A percentile compares a stretch with the other conserved stretches of the same genome.
These are phyloP conservation scores for Pteronura brasiliensis DNA, from an alignment of 2,113 vertebrate species.

Conservation along the genomic window DNA sequence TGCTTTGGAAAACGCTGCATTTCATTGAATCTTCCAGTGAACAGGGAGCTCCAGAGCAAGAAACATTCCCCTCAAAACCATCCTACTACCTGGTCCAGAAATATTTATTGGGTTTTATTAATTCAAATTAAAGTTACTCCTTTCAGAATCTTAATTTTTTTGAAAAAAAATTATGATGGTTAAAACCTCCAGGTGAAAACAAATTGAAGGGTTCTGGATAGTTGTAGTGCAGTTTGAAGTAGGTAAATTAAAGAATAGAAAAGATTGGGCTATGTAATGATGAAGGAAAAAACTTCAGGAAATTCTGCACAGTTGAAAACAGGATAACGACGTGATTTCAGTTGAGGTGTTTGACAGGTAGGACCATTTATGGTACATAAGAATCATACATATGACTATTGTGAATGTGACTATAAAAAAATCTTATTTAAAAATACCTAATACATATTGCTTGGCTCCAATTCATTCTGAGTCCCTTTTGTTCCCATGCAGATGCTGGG, in stretches of 20 bases:
- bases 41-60: not conserved
- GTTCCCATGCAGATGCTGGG: conserved; percentile 90
- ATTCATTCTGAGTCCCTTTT: not conserved
- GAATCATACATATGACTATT: not conserved
- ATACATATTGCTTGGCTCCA: not conserved
- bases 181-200: not conserved
- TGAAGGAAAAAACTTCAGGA: not conserved
- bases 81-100: not conserved
- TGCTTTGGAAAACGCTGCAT: not conserved
- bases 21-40: not conserved
- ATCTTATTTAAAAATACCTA: not conserved
- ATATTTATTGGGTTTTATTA: not conserved
- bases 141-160: conserved; percentile 33
- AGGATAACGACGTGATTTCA: not conserved
- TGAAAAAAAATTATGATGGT: not conserved
- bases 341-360: not conserved
- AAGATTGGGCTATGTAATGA: not conserved
- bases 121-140: not conserved
- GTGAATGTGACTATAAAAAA: not conserved
- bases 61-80: not conserved
- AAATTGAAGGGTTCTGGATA: not conserved
- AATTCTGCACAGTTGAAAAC: not conserved
- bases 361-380: not conserved
- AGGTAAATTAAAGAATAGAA: not conserved
- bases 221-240: not conserved